phyloP scores from a whole-genome alignment of 2,113 vertebrate genomes.

The Neoarius graeffei region DNA sequence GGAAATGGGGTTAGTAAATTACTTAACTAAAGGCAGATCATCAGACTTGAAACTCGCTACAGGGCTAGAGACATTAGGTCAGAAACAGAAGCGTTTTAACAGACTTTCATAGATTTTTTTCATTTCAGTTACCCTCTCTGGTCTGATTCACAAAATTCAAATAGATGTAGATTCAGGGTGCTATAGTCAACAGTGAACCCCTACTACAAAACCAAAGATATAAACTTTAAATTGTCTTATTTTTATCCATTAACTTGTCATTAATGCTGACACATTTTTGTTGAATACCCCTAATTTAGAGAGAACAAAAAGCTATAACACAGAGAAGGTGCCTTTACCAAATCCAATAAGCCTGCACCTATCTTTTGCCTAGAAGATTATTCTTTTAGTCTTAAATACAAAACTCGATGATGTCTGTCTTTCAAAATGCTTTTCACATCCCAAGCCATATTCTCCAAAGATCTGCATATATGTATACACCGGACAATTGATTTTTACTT shows the following conservation, averaged over 20 bases:
- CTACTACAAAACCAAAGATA: background rate
- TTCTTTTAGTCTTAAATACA: background rate
- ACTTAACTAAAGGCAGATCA: too few relatives aligned
- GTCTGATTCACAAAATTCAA: background rate
- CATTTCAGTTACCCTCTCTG: background rate
- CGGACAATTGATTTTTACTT: background rate
- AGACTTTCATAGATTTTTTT: background rate
- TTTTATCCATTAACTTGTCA: background rate
- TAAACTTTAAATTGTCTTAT: background rate
- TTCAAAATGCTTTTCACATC: background rate
- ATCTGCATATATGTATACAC: background rate
- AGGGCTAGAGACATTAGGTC: background rate
- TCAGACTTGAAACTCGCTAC: background rate
- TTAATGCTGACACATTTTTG: background rate
- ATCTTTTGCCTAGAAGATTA: background rate
- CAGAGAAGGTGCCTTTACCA: background rate
- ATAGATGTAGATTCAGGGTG: background rate
- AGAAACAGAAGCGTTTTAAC: background rate
- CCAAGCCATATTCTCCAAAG: background rate
- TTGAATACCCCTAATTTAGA: background rate
- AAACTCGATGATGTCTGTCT: background rate
- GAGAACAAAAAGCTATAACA: background rate
- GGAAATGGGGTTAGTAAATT: too few relatives aligned
- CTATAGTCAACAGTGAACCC: background rate
- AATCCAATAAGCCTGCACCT: background rate